phyloP scores from a whole-genome alignment of 1,140 invertebrate species.

The Zaprionus ornatus region DNA sequence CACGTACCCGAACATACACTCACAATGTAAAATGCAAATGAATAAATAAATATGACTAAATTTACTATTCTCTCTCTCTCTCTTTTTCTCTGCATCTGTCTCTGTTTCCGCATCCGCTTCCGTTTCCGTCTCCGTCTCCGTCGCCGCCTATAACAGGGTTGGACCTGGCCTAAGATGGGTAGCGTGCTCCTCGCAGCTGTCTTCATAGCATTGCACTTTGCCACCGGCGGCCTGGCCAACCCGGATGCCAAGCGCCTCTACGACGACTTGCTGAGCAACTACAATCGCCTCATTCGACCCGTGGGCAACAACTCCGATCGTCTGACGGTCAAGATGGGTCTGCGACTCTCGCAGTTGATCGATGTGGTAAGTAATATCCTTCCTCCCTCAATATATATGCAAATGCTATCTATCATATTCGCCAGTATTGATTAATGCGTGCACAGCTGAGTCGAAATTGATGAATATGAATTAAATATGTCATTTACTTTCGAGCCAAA shows the following conservation, averaged over 20 bases:
- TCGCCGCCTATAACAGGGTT: conserved; percentile 85
- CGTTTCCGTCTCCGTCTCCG: background rate
- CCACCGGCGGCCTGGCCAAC: conserved; percentile 89
- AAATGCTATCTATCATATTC: background rate
- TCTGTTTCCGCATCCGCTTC: background rate
- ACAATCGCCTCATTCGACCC: conserved; percentile 98
- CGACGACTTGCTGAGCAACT: conserved; percentile 97
- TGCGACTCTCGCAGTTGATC: conserved; percentile 98
- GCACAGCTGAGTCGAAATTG: background rate
- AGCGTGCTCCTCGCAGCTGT: conserved; percentile 89
- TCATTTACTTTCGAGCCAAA: background rate
- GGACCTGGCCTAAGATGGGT: conserved; percentile 92
- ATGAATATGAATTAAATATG: background rate
- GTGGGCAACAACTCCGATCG: conserved; percentile 98
- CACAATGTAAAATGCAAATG: conserved; percentile 20
- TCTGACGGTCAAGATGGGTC: conserved; percentile 97
- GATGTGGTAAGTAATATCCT: conserved; percentile 94
- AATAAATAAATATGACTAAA: conserved; percentile 27
- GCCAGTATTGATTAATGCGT: background rate
- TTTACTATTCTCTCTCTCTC: background rate
- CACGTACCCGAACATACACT: background rate
- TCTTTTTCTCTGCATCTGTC: conserved; percentile 6
- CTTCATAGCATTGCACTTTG: conserved; percentile 88
- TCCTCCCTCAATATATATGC: background rate
- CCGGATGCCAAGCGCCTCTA: conserved; percentile 96